These are phyloP conservation scores for Cephus nigrinus DNA, from an alignment of 2,888 invertebrate genomes.

Conservation along the genomic window DNA sequence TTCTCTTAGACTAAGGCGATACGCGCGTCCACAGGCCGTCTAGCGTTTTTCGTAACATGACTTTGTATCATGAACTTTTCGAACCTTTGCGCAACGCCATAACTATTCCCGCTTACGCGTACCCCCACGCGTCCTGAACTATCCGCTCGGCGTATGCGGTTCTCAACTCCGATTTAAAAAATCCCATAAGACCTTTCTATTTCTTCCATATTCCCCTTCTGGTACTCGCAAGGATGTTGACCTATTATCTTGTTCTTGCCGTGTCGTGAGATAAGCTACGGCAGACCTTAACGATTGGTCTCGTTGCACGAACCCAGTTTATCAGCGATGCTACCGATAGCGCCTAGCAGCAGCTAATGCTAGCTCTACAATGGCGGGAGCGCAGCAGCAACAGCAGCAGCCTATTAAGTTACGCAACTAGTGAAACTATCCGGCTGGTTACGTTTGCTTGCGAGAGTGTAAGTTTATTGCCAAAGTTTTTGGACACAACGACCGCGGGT, in stretches of 20 bases:
- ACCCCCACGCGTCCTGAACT: constrained; percentile 16
- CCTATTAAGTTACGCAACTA: constrained; percentile 50
- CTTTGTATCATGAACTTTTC: constrained; percentile 66
- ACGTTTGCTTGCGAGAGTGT: constrained; percentile 54
- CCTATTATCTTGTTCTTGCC: neutral
- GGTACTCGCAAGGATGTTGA: neutral
- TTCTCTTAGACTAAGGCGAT: constrained; percentile 1
- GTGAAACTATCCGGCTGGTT: constrained; percentile 61
- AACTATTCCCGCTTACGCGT: constrained; percentile 29
- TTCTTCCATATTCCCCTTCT: neutral
- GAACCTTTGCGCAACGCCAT: constrained; percentile 58
- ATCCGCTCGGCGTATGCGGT: neutral
- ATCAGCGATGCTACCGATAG: neutral
- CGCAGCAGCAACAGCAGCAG: constrained; percentile 9
- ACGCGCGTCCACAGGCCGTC: constrained; percentile 22
- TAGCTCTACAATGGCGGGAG: neutral
- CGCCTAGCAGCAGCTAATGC: neutral
- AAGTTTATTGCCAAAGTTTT: constrained; percentile 67
- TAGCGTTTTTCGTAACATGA: constrained; percentile 55
- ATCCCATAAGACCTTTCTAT: neutral
- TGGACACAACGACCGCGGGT: constrained; percentile 65
- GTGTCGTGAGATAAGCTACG: neutral
- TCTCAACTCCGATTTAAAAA: neutral
- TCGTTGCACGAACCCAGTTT: neutral
- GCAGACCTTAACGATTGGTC: neutral